Evolutionary conservation across 2,888 invertebrate species (phyloP), one percentile per base, ranked within the genome.

Genomic region (Ectemnius lituratus): DNA sequence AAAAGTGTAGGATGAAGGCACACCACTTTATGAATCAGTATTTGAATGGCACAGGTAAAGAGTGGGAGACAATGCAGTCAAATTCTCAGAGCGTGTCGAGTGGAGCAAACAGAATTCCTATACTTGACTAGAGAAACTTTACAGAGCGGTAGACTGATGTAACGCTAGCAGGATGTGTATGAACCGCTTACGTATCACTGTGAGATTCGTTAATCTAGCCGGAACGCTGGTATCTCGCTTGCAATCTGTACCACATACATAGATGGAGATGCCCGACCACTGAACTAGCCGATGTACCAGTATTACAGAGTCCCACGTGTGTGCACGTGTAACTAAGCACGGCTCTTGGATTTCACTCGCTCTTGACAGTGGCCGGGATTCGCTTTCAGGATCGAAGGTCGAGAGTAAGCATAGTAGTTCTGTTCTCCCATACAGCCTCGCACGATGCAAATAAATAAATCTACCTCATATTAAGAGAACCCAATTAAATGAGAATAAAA

Each of bases 351-450:
- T 79, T 74, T 79, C 67, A 57, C 65, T 49, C 49, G 70, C 56
- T 74, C 74, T 74, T 74, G 74, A 74, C 74, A 74, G 67, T 74
- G 74, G 59, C 74, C 67, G 74, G 52, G 67, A 70, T 67, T 66
- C 62, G 67, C 66, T 61, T 23, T 13, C 47, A 37, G 60, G 56
- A 73, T 78, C 37, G 75, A 73, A 73, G 58, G 70, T 65, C 67
- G 73, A 18, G 37, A 37, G 37, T 11, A 37, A 37, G 37, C 11
- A 37, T 65, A 65, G 49, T 4, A 11, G n/a, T n/a, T 27, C n/a
- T 13, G 60, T n/a, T 57, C 57, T 37, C 8, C 8, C 37, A 8
- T 11, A 37, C 37, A 6, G 37, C 37, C 37, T 37, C 37, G 37
- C 37, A 37, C 37, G 1, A 37, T 37, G 37, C 37, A 37, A 37